Evolutionary conservation across 92 coral and sea anemone genomes (phyloP).

Genomic region (Epizoanthus stellaris): DNA sequence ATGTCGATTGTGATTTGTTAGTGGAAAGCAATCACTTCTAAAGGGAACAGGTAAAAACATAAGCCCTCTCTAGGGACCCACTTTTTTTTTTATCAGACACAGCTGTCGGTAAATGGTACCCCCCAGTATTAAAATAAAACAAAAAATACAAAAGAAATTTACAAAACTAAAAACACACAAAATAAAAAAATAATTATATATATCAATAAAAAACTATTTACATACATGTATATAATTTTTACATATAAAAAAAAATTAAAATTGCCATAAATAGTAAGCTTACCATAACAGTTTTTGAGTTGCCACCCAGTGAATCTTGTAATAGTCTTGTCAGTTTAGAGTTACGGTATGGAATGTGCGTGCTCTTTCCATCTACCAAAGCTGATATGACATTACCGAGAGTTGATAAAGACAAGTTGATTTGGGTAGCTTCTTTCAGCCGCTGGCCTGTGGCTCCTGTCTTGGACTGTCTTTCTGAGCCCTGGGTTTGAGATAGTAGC

Average conservation of each 20-base stretch:
- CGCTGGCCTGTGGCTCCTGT: conserved; percentile 99
- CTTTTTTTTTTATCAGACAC: no score
- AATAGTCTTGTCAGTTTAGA: conserved; percentile 94
- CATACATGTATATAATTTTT: no score
- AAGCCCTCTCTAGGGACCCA: no score
- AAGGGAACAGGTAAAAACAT: no score
- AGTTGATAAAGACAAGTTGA: conserved; percentile 96
- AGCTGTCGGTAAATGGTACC: no score
- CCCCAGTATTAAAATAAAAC: no score
- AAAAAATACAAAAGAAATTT: no score
- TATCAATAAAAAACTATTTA: no score
- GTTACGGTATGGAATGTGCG: conserved; percentile 99
- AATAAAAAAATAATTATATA: no score
- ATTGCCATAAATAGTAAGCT: neutral
- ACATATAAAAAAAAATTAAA: neutral
- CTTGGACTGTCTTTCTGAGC: conserved; percentile 96
- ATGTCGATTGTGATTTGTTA: no score
- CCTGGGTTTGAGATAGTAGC: conserved; percentile 46
- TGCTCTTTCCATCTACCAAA: conserved; percentile 96
- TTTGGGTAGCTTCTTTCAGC: conserved; percentile 95
- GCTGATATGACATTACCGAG: conserved; percentile 99
- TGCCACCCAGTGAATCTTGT: conserved; percentile 97
- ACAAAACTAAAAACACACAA: no score
- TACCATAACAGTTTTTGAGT: conserved; percentile 99
- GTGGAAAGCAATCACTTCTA: no score